Conservation (phyloP, 2,113 vertebrate genomes). For the Pangasianodon gigas region DNA sequence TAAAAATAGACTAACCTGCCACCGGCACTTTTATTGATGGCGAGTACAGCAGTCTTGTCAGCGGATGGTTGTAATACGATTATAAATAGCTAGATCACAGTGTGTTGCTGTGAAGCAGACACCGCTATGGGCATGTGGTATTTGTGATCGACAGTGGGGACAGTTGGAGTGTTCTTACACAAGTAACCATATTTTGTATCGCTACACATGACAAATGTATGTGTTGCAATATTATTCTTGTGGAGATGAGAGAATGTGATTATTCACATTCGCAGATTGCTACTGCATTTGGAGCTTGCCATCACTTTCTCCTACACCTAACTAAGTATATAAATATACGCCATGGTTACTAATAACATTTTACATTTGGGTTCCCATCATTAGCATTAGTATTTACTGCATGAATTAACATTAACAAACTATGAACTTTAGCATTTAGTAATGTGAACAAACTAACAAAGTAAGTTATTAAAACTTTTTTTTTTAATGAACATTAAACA, state of each 20-base stretch:
- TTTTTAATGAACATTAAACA: neutral
- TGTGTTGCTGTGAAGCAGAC: constrained; percentile 12
- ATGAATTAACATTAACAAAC: neutral
- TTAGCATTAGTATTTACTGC: neutral
- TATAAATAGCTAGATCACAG: constrained; percentile 32
- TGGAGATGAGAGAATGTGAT: neutral
- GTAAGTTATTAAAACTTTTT: neutral
- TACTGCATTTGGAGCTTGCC: neutral
- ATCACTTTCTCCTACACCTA: neutral
- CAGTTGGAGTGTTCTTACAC: neutral
- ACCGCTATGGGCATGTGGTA: neutral
- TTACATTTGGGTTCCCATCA: neutral
- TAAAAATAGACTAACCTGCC: constrained; percentile 41
- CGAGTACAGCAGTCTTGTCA: constrained; percentile 32
- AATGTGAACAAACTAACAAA: neutral
- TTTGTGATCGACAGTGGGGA: neutral
- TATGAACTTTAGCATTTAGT: neutral
- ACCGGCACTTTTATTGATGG: constrained; percentile 31
- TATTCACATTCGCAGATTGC: neutral
- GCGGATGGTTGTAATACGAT: constrained; percentile 31
- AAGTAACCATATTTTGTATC: neutral
- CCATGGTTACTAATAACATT: neutral
- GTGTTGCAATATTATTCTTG: neutral
- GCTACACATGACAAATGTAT: neutral
- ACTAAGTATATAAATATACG: neutral